Base-by-base conservation (phyloP, 2,888 invertebrate species). In the Anoplius nigerrimus region DNA sequence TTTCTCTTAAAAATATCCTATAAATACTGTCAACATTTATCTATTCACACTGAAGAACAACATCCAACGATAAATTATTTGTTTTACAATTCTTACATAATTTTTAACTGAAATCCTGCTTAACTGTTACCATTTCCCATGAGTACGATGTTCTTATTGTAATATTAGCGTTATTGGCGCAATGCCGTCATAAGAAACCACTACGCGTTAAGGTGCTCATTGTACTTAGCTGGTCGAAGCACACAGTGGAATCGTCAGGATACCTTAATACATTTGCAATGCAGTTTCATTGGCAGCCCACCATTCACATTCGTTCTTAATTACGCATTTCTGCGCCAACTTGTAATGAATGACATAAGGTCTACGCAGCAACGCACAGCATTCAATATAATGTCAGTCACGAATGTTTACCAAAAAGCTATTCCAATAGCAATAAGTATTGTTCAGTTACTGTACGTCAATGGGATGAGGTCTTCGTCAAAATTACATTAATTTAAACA, bases 241-340 rank as follows among this genome's bases (percentile, higher is more conserved):
- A 66, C 71, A 78, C 76, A 78, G 78, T 78, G 45, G 71, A 62
- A 69, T 66, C 69, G 53, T 2, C 48, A 16, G 11, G 46, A 66
- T 58, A 71, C 62, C 68, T 74, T 76, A 78, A 78, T 76, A 78
- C 74, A 76, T 78, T 72, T 65, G 68, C 63, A 54, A 61, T 43
- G 64, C 53, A 22, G 27, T 42, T 69, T 78, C 62, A 70, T 42
- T 75, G 71, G 66, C 76, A 69, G 76, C 68, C 79, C 72, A 79
- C 75, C 77, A 79, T 79, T 76, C 76, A 71, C 76, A 76, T 74
- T 75, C 76, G 74, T 81, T 81, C 79, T 80, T 81, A 81, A 80
- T 81, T 78, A 78, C 72, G 75, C 75, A 79, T 81, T 79, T 75
- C 80, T 68, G 72, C 79, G 75, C 67, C 54, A 66, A 16, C 18